Evolutionary conservation across 2,888 invertebrate genomes (phyloP).

Genomic region (Altica lythri): DNA sequence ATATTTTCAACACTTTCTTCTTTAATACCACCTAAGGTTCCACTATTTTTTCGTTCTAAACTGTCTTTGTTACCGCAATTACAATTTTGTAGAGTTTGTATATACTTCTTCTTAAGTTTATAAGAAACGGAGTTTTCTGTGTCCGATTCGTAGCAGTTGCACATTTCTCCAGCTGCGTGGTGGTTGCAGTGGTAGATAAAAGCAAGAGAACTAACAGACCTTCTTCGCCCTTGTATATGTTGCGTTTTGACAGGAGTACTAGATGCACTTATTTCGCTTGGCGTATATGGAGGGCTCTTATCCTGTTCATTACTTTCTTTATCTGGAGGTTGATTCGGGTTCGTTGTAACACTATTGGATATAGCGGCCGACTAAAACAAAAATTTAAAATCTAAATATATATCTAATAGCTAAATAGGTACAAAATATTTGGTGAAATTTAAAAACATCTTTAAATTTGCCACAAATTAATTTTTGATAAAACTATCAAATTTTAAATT

Average conservation of each 20-base stretch:
- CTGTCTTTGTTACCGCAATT: slow-evolving; percentile 46
- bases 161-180: slow-evolving; percentile 57
- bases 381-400: background rate
- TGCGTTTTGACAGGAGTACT: slow-evolving; percentile 60
- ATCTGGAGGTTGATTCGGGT: slow-evolving; percentile 43
- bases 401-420: background rate
- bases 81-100: slow-evolving; percentile 53
- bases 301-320: slow-evolving; percentile 37
- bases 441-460: no score
- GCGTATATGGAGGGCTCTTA: slow-evolving; percentile 37
- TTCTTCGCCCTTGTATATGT: slow-evolving; percentile 48
- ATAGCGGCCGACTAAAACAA: slow-evolving; percentile 29
- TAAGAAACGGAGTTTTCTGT: slow-evolving; percentile 56
- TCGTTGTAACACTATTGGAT: slow-evolving; percentile 27
- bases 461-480: background rate
- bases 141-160: slow-evolving; percentile 58
- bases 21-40: slow-evolving; percentile 56
- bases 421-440: background rate
- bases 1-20: slow-evolving; percentile 58
- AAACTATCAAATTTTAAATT: no score
- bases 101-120: slow-evolving; percentile 56
- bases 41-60: slow-evolving; percentile 54
- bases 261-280: slow-evolving; percentile 46
- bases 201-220: slow-evolving; percentile 58
- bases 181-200: slow-evolving; percentile 59